These are phyloP conservation scores for Dascillus cervinus DNA, from an alignment of 2,888 invertebrate genomes.

Conservation along the genomic window DNA sequence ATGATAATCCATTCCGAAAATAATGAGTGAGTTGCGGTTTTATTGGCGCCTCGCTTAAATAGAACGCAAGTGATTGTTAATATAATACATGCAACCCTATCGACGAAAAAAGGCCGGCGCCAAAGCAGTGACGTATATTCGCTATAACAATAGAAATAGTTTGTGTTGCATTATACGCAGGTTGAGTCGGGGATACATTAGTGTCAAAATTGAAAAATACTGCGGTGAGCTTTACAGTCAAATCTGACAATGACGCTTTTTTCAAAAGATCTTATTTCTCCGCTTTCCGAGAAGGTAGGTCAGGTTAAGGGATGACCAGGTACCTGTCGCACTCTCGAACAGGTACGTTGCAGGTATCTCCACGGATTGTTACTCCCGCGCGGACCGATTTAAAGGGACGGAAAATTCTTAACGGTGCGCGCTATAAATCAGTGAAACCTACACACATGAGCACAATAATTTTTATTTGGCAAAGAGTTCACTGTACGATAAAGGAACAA, in stretches of 20 bases:
- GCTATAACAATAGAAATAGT: conserved; percentile 10
- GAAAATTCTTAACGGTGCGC: too few species aligned
- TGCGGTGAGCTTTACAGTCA: conserved; percentile 15
- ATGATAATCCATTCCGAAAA: conserved; percentile 17
- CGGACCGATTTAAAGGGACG: too few species aligned
- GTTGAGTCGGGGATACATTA: conserved; percentile 11
- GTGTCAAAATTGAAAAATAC: conserved; percentile 21
- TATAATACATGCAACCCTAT: conserved; percentile 13
- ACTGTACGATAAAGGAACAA: too few species aligned
- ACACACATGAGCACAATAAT: too few species aligned
- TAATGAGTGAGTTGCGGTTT: conserved; percentile 14
- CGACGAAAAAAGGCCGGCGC: conserved; percentile 14
- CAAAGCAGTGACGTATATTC: conserved; percentile 8
- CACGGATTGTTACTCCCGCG: too few species aligned
- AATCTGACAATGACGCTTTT: conserved; percentile 22
- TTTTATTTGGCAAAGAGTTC: too few species aligned
- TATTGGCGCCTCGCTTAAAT: conserved; percentile 14
- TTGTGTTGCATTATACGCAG: conserved; percentile 10
- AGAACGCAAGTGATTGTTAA: conserved; percentile 13
- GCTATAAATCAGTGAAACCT: too few species aligned
- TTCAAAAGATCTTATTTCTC: conserved; percentile 14
- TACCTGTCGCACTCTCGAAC: conserved; percentile 7
- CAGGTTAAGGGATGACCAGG: conserved; percentile 9
- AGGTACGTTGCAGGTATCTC: conserved; percentile 17
- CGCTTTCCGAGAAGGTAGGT: conserved; percentile 16